A percentile compares a stretch with the other conserved stretches of the same genome.
phyloP scores from a whole-genome alignment of 2,797 vertebrate species.

The Ptychadena robeensis region DNA sequence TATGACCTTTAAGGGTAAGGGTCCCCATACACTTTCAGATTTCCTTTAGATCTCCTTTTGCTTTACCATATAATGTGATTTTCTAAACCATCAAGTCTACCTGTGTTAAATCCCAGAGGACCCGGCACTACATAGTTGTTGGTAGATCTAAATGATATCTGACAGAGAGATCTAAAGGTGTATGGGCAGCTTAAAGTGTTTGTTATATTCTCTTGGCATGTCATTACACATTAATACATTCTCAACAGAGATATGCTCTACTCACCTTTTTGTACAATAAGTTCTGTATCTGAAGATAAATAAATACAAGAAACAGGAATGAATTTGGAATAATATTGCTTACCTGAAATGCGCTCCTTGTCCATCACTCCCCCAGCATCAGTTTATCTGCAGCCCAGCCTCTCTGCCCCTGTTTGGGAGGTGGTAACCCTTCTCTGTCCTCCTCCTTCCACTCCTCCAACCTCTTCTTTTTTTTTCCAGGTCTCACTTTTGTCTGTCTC shows the following conservation, averaged over 20 bases:
- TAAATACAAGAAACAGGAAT: conserved; percentile 14
- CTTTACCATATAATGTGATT: too few relatives aligned
- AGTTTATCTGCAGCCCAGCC: conserved; percentile 56
- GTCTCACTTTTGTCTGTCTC: conserved; percentile 25
- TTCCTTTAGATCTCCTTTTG: too few relatives aligned
- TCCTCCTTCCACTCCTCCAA: conserved; percentile 32
- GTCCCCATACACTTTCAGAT: too few relatives aligned
- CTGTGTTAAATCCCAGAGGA: too few relatives aligned
- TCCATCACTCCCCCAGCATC: conserved; percentile 62
- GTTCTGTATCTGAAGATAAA: not conserved
- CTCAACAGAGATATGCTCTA: not conserved
- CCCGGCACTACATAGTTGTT: too few relatives aligned
- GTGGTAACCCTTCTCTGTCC: conserved; percentile 33
- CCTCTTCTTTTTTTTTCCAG: conserved; percentile 20
- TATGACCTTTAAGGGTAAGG: too few relatives aligned
- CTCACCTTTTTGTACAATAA: not conserved
- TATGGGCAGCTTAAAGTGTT: too few relatives aligned
- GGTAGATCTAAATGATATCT: too few relatives aligned
- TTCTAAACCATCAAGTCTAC: too few relatives aligned
- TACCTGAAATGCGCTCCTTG: conserved; percentile 61
- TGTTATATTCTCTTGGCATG: too few relatives aligned
- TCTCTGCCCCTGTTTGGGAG: conserved; percentile 60
- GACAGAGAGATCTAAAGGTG: too few relatives aligned
- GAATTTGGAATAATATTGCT: conserved; percentile 37
- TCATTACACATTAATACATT: not conserved